Evolutionary conservation across 2,113 vertebrate genomes (phyloP), one percentile per base, ranked within the genome.

Genomic region (Pelodiscus sinensis): DNA sequence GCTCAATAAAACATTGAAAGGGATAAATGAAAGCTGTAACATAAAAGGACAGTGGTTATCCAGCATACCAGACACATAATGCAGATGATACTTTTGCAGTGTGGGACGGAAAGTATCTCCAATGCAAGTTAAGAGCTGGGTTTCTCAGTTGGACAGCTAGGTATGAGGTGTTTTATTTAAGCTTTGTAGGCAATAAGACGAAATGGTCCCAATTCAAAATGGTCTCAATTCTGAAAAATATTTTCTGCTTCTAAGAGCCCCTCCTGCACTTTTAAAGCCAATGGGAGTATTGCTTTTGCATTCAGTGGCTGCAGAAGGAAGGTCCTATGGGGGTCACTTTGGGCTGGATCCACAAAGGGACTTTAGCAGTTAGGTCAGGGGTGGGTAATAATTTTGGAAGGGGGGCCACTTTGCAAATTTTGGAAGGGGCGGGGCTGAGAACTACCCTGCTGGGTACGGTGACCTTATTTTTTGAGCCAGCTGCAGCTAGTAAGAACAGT

Each of bases 1-100:
- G 84, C 79, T 90, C 82, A 86, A 87, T 89, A 87, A 94, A 95
- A 92, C 93, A 96, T 65, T 93, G 83, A 89, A 84, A 15, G 5
- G 29, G 83, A 79, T 89, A 85, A 94, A 88, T 5, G 51, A 83
- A 96, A 95, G 55, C 91, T 18, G 52, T 35, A 84, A 82, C 68
- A 81, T 85, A 73, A 92, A 58, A 16, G 44, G 85, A 50, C 65
- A 10, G 44, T 86, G 79, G 79, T 91, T 84, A 92, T 91, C 50
- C 31, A 83, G 84, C 82, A 92, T 35, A 55, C 38, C 65, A 90
- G 94, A 92, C 91, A 62, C 91, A 89, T 88, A 90, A 62, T 29
- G 60, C 62, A 82, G 90, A 92, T 87, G 94, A 81, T 84, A 88
- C 85, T 90, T 86, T 29, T 54, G 8, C 35, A 38, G 18, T 5